Evolutionary conservation across 2,113 vertebrate genomes (phyloP).

Genomic region (Falco punctatus): DNA sequence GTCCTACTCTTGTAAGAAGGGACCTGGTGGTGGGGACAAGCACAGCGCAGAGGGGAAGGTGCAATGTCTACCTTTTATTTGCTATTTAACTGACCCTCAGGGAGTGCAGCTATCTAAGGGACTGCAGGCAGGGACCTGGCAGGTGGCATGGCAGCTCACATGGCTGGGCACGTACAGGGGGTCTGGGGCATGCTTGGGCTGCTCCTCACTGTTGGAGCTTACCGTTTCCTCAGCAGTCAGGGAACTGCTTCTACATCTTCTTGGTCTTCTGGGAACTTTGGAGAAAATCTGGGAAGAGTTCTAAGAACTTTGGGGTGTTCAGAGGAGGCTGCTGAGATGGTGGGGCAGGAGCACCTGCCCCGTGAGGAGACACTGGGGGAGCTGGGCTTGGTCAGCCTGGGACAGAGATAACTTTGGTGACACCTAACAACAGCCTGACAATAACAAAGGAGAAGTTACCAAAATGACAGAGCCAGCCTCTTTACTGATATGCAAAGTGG

Average conservation of each 20-base stretch:
- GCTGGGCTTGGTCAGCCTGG: not conserved
- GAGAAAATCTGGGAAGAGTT: not conserved
- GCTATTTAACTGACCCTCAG: not conserved
- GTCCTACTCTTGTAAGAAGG: not conserved
- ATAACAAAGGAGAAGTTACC: not conserved
- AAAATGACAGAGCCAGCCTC: not conserved
- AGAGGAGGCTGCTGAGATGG: not conserved
- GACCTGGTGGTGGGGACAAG: not conserved
- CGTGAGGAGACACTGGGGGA: not conserved
- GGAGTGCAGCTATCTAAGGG: not conserved
- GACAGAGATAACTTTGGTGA: not conserved
- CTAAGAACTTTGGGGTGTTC: not conserved
- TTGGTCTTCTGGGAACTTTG: not conserved
- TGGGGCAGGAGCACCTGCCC: not conserved
- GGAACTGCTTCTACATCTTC: not conserved
- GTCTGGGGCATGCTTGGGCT: not conserved
- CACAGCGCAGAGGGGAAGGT: not conserved
- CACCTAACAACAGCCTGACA: not conserved
- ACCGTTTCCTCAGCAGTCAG: not conserved
- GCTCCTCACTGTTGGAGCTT: not conserved
- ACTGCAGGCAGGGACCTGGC: not conserved
- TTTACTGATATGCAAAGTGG: not conserved
- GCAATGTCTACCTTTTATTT: not conserved
- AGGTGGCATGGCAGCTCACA: not conserved
- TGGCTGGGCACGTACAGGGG: not conserved